Base-by-base conservation (phyloP, 2,888 invertebrate genomes). In the Drosophila incognita region DNA sequence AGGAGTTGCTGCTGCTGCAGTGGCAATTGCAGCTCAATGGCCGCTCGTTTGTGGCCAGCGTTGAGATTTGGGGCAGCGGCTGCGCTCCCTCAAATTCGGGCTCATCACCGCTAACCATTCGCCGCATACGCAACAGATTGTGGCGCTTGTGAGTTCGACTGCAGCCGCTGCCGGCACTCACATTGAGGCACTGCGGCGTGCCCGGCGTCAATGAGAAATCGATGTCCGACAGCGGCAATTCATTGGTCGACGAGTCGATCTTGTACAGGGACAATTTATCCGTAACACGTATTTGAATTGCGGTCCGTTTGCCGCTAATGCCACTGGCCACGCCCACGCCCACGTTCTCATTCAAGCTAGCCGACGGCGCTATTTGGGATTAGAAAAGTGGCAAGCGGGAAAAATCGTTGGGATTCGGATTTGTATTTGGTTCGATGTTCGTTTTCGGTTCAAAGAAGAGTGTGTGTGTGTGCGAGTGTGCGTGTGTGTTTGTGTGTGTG, bases 241-340 rank as follows among this genome's bases (percentile, higher is more conserved):
- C 95, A 93, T 95, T 96, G 75, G 95, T 95, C n/a, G 95, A 94
- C 61, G 95, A 95, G 91, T 94, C 94, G 38, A 92, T 92, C 82
- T 92, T 92, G 66, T 88, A 92, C 52, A 92, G 88, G 15, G 92
- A 90, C 63, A 92, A 69, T 31, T 84, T 87, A 52, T 92, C 90
- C 21, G 91, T 91, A 57, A 92, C 84, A 4, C 92, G 92, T 49
- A 92, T 90, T 78, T 90, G 91, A 48, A 90, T 81, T n/a, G 79
- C 73, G 2, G 81, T 75, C 11, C 76, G 69, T 74, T 81, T 83
- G 38, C 68, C 64, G 56, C 75, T 60, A 13, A 29, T 59, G 35
- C 64, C 58, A 40, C 59, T 56, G 46, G 72, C 10, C 40, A 60
- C 29, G 27, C 33, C 56, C 48, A 60, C 68, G 5, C 65, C 69